Evolutionary conservation across 2,113 vertebrate species (phyloP), one percentile per base, ranked within the genome.

Genomic region (Strix aluco): DNA sequence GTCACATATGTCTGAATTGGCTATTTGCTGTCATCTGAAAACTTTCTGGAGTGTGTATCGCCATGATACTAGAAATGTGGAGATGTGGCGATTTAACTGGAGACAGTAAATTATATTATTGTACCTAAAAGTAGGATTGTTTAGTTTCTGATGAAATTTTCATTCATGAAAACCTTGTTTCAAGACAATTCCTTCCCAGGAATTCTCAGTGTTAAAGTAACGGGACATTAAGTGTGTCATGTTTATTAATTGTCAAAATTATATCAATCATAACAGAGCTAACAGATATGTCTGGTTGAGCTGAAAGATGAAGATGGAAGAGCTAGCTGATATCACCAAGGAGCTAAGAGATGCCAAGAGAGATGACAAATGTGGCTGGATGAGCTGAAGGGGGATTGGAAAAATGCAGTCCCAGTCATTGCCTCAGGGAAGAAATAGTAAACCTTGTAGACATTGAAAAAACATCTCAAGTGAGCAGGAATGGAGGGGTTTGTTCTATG

Each of bases 171-270:
- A 74, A 46, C 65, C 42, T 67, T 29, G 9, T 62, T 90, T 62
- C 54, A 84, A 92, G 61, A 11, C 46, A 15, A 0, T 20, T 27
- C 32, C 40, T 87, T 88, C 54, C 51, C 40, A 55, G 81, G 57
- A 84, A 86, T 95, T 95, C 36, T 65, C 47, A 44, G 10, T 51
- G 51, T 59, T 94, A 38, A 87, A 83, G 63, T 81, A 89, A 67
- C 52, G 90, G 65, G 81, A 66, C 16, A 10, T 63, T 95, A 92
- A 90, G 10, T 38, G 42, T 91, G 86, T 95, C 92, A 46, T 65
- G 77, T 74, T 96, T 94, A 94, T 94, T 97, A 95, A 87, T 95
- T 95, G 91, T 95, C 90, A 91, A 74, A 92, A 73, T 97, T 86
- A 92, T 85, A 94, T 96, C 94, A 95, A 46, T 96, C 86, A 51